A percentile compares a stretch with the other conserved stretches of the same genome.
Evolutionary conservation across 2,797 vertebrate genomes (phyloP).

Genomic region (Anabas testudineus): DNA sequence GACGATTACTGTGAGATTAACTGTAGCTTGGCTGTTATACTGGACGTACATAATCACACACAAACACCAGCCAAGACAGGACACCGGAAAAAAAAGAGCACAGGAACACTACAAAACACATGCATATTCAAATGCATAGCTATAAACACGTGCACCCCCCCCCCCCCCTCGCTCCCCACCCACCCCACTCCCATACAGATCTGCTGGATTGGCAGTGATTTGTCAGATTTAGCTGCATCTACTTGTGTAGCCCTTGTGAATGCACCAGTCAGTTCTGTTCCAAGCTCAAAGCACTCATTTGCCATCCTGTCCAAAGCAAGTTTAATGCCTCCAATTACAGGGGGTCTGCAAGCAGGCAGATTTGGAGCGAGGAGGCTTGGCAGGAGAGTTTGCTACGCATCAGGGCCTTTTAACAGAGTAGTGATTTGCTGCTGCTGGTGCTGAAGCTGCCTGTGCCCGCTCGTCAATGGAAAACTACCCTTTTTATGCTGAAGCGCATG

Average conservation of each 20-base stretch:
- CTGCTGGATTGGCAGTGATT: constrained; percentile 74
- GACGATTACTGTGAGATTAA: constrained; percentile 74
- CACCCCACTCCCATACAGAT: constrained; percentile 40
- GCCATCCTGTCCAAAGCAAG: constrained; percentile 83
- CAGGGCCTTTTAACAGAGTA: constrained; percentile 84
- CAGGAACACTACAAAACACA: constrained; percentile 13
- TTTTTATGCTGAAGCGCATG: constrained; percentile 72
- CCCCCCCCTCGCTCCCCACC: too few species aligned
- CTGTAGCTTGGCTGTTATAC: constrained; percentile 36
- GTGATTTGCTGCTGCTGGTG: constrained; percentile 81
- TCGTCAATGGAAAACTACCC: constrained; percentile 82
- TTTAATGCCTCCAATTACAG: constrained; percentile 88
- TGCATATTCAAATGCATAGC: not conserved
- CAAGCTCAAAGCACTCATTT: constrained; percentile 80
- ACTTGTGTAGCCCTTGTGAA: constrained; percentile 75
- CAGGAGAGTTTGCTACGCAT: constrained; percentile 83
- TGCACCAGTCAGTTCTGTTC: constrained; percentile 79
- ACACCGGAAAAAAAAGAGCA: not conserved
- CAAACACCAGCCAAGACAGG: constrained; percentile 37
- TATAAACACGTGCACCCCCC: too few species aligned
- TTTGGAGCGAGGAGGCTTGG: constrained; percentile 81
- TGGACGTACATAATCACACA: constrained; percentile 46
- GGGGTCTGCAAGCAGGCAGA: constrained; percentile 80
- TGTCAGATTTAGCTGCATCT: constrained; percentile 76
- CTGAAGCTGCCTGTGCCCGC: constrained; percentile 72